phyloP scores from a whole-genome alignment of 2,888 invertebrate genomes.

The Carcina quercana region DNA sequence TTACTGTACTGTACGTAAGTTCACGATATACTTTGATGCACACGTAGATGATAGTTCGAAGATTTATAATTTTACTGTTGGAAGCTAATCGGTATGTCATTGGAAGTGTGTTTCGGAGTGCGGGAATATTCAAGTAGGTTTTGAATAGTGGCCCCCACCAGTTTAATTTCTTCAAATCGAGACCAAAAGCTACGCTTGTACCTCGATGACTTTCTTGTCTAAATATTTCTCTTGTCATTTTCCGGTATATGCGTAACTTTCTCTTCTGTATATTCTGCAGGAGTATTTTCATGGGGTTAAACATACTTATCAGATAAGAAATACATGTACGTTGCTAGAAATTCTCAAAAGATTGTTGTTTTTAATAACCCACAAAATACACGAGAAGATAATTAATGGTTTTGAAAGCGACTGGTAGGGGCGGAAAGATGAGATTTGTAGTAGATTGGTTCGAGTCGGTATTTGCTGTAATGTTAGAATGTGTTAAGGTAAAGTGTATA shows the following conservation, averaged over 20 bases:
- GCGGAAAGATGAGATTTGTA: slow-evolving; percentile 28
- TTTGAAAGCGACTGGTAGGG: too few relatives aligned
- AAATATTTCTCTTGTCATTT: slow-evolving; percentile 1
- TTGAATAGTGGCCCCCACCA: slow-evolving; percentile 36
- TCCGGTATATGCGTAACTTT: not conserved
- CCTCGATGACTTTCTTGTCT: not conserved
- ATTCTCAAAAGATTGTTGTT: too few relatives aligned
- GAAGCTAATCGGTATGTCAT: slow-evolving; percentile 65
- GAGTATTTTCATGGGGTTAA: too few relatives aligned
- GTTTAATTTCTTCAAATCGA: not conserved
- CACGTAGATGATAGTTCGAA: slow-evolving; percentile 57
- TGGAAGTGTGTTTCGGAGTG: slow-evolving; percentile 57
- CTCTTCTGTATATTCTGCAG: not conserved
- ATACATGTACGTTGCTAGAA: too few relatives aligned
- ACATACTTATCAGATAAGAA: too few relatives aligned
- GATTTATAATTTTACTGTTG: slow-evolving; percentile 53
- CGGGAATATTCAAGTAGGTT: slow-evolving; percentile 43
- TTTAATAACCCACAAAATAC: too few relatives aligned
- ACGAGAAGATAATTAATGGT: too few relatives aligned
- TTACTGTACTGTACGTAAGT: slow-evolving; percentile 64
- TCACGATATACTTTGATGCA: slow-evolving; percentile 68
- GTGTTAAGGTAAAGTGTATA: slow-evolving; percentile 57
- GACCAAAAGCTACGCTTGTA: slow-evolving; percentile 4
- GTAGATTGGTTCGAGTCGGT: slow-evolving; percentile 45
- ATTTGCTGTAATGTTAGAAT: slow-evolving; percentile 54